Percentiles rank a stretch among this genome's conserved stretches.
phyloP scores from a whole-genome alignment of 1,140 invertebrate genomes.

The Brachionus koreanus region DNA sequence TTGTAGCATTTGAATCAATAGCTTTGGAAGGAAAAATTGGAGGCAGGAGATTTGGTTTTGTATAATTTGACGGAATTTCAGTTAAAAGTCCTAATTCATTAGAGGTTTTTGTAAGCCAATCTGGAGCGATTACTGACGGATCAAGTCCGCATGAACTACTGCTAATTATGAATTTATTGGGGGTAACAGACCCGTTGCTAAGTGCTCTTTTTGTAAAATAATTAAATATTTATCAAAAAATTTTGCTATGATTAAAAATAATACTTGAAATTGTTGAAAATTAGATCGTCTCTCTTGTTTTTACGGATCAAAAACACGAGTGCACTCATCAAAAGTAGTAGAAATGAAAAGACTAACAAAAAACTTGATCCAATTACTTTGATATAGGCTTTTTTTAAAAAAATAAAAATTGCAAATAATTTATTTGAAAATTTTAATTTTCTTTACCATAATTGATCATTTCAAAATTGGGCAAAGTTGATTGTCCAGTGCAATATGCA shows the following conservation, averaged over 20 bases:
- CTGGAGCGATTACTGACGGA: background rate
- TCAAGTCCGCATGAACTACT: constrained; percentile 27
- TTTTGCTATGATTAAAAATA: background rate
- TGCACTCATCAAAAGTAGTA: background rate
- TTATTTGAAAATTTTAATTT: no score
- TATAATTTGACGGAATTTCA: background rate
- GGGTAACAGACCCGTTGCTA: background rate
- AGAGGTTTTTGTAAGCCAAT: background rate
- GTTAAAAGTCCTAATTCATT: background rate
- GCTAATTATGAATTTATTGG: constrained; percentile 27
- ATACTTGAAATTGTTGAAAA: constrained; percentile 43
- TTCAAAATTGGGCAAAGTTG: background rate
- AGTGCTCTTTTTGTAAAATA: background rate
- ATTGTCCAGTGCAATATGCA: constrained; percentile 28
- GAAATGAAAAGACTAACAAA: constrained; percentile 27
- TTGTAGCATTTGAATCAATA: background rate
- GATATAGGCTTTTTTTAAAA: constrained; percentile 5
- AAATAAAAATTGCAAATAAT: background rate
- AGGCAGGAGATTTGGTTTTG: background rate
- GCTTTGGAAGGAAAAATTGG: background rate
- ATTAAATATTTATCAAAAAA: background rate
- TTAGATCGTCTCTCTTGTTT: constrained; percentile 34
- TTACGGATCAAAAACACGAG: background rate
- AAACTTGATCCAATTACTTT: constrained; percentile 28
- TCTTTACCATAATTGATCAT: constrained; percentile 28